Evolutionary conservation across 2,888 invertebrate species (phyloP), one percentile per base, ranked within the genome.

Genomic region (Didymodactylos carnosus): DNA sequence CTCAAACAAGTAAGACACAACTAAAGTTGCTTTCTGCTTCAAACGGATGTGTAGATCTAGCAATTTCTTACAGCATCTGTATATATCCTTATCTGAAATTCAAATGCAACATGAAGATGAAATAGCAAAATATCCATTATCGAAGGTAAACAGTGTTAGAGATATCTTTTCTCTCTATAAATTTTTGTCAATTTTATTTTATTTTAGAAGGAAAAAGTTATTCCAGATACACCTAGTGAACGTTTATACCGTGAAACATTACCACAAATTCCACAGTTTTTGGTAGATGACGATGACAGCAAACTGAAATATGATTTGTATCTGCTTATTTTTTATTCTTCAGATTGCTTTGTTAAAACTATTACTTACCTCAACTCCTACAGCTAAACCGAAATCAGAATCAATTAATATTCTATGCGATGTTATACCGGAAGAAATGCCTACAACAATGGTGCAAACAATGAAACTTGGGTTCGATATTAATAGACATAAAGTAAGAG

Each of bases 341-440:
- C 77, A 84, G 84, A 97, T 97, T 80, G 93, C 94, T 29, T 83
- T 99, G 73, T 85, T 99, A 72, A 99, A 98, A 86, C 92, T 98
- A 78, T 86, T 98, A 75, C 86, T 99, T 75, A 97, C 97, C 39
- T 95, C 97, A 73, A 94, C 95, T 43, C 97, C 98, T 7, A 95
- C 95, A n/a, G 93, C 93, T n/a, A 95, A 94, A 85, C 82, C 83
- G 35, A 95, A 95, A 86, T 92, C 90, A 14, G 98, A 98, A 82
- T 94, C 95, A 71, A 92, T 97, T 79, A 97, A 97, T 83, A 95
- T 99, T 69, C 89, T 97, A 88, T 91, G 94, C 51, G 98, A 99
- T 84, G 91, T 98, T 71, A 84, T 98, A 78, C 97, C 97, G 1
- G 94, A 93, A 84, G 93, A 94, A 85, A 93, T 94, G 92, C 94